phyloP scores from a whole-genome alignment of 2,113 vertebrate species.

The Macaca fascicularis region DNA sequence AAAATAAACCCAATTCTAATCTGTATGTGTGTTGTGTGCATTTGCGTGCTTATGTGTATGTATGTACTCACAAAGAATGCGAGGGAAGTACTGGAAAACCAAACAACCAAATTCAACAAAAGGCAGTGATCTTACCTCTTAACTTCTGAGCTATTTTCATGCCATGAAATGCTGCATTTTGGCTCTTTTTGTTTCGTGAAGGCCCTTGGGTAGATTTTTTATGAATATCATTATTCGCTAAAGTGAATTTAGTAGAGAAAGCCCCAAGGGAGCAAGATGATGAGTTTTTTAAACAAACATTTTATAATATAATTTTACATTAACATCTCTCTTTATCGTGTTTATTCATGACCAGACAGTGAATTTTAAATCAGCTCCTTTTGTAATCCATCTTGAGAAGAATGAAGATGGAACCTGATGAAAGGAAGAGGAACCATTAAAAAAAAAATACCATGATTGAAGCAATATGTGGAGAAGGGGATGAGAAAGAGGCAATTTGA shows the following conservation, averaged over 20 bases:
- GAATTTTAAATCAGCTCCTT: constrained; percentile 45
- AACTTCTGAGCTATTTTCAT: neutral
- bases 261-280: constrained; percentile 25
- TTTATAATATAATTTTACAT: constrained; percentile 40
- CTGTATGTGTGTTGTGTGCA: neutral
- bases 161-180: neutral
- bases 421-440: neutral
- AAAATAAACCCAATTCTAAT: constrained; percentile 8
- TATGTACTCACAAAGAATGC: neutral
- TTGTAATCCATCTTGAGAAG: constrained; percentile 23
- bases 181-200: constrained; percentile 22
- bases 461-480: neutral
- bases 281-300: constrained; percentile 61
- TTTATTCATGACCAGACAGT: constrained; percentile 53
- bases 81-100: neutral
- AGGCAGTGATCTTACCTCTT: neutral
- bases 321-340: neutral
- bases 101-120: neutral
- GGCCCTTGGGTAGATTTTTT: constrained; percentile 13
- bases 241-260: constrained; percentile 66
- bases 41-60: fast-evolving
- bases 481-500: neutral
- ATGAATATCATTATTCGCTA: constrained; percentile 47
- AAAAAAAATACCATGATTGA: neutral
- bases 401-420: neutral